Evolutionary conservation across 1,140 invertebrate species (phyloP), one percentile per base, ranked within the genome.

Genomic region (Drosophila ambigua): DNA sequence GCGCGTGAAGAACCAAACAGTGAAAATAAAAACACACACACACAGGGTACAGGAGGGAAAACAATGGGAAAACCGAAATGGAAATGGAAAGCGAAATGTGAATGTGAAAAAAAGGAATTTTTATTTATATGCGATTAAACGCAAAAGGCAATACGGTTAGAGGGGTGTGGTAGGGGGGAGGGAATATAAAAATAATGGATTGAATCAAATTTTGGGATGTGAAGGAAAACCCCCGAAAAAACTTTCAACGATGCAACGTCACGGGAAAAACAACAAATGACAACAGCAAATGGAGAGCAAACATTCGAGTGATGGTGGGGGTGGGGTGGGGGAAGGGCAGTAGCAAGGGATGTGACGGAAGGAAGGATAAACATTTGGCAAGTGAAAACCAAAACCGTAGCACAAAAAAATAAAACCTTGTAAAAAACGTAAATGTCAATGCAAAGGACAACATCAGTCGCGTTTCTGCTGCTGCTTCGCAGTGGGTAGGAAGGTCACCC

Each of bases 91-190:
- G 44, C 35, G 58, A 65, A 77, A 77, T 43, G 59, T 44, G 49
- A 75, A 39, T 39, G 35, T 13, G 11, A 39, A 39, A 73, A 58
- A 43, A 43, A 50, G 61, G 62, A 65, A 74, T 48, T 43, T 75
- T 71, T 85, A 88, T 85, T 85, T 78, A 85, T 85, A 74, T 87
- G 77, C 82, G 78, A 77, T 81, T 85, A 81, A 72, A 73, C 73
- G 77, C 72, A 76, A 84, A 69, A 49, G 68, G 58, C 65, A 67
- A 67, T 55, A 15, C 43, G 49, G 16, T n/a, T 20, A 15, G 26
- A 23, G 64, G n/a, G 16, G 16, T 16, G 20, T 20, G 68, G 52
- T 39, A 9, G 26, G 50, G 43, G 55, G 61, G 48, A 51, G 50
- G 45, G 46, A 39, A 76, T 72, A 74, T 62, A 78, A 68, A 79